Evolutionary conservation across 2,797 vertebrate species (phyloP).

Genomic region (Arctocebus calabarensis): DNA sequence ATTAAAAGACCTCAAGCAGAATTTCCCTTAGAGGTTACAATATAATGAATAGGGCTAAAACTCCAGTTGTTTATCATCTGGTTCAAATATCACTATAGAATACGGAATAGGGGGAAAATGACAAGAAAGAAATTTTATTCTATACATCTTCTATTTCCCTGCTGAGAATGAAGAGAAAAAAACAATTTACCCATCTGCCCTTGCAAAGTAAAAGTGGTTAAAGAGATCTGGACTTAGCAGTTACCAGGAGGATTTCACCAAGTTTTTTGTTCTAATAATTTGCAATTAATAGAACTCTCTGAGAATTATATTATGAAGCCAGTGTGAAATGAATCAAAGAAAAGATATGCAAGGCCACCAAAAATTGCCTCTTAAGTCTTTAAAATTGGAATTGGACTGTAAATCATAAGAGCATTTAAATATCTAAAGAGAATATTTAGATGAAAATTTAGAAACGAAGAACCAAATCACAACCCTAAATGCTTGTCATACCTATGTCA

Average conservation of each 20-base stretch:
- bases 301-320: constrained; percentile 33
- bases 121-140: constrained; percentile 29
- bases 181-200: neutral
- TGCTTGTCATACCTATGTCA: neutral
- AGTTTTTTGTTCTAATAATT: constrained; percentile 40
- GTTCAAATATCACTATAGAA: neutral
- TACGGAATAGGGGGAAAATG: neutral
- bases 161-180: neutral
- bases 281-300: constrained; percentile 23
- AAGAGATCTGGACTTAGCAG: neutral
- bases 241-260: neutral
- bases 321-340: neutral
- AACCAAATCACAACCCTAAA: neutral
- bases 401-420: constrained; percentile 24
- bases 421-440: neutral
- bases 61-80: constrained; percentile 62
- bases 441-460: neutral
- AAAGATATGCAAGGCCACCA: neutral
- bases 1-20: constrained; percentile 68
- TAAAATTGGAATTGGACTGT: constrained; percentile 12
- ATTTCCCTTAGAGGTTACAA: constrained; percentile 68
- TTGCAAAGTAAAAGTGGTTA: neutral
- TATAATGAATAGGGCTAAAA: constrained; percentile 72
- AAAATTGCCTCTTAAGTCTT: neutral
- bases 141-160: neutral